Percentiles rank a stretch among this genome's conserved stretches.
phyloP scores from a whole-genome alignment of 1,140 invertebrate species.

The Pectinophora gossypiella region DNA sequence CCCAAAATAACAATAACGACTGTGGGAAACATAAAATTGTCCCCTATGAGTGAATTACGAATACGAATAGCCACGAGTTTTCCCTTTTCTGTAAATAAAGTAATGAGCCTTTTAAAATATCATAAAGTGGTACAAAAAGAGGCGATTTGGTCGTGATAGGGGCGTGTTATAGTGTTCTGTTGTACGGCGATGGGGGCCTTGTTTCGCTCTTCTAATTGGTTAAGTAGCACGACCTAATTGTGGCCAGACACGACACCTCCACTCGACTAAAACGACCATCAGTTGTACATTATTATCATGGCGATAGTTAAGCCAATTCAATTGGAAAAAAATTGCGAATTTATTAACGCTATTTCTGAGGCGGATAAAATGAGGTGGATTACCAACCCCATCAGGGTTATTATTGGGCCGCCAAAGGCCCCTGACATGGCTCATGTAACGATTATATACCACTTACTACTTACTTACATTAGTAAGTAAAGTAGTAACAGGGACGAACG shows the following conservation, averaged over 20 bases:
- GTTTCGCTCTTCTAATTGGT: conserved; percentile 68
- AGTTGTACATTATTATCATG: conserved; percentile 13
- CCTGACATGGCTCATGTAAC: no score
- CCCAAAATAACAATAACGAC: conserved; percentile 52
- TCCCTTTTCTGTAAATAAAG: conserved; percentile 54
- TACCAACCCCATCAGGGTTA: no score
- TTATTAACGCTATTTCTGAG: no score
- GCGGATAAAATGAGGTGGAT: no score
- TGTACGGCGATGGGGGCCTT: conserved; percentile 55
- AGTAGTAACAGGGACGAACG: no score
- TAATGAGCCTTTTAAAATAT: conserved; percentile 66
- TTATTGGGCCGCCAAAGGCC: no score
- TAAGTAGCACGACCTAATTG: conserved; percentile 66
- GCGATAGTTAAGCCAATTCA: background rate
- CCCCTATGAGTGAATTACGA: conserved; percentile 53
- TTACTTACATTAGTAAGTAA: no score
- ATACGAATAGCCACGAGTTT: conserved; percentile 35
- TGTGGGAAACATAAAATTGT: conserved; percentile 60
- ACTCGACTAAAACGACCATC: conserved; percentile 5
- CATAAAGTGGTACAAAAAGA: conserved; percentile 58
- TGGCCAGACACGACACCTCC: conserved; percentile 40
- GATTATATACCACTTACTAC: no score
- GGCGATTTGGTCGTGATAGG: conserved; percentile 41
- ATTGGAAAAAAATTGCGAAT: background rate
- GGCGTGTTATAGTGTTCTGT: conserved; percentile 50